Base-by-base conservation (phyloP, 2,888 invertebrate genomes). In the Aphidius colemani region DNA sequence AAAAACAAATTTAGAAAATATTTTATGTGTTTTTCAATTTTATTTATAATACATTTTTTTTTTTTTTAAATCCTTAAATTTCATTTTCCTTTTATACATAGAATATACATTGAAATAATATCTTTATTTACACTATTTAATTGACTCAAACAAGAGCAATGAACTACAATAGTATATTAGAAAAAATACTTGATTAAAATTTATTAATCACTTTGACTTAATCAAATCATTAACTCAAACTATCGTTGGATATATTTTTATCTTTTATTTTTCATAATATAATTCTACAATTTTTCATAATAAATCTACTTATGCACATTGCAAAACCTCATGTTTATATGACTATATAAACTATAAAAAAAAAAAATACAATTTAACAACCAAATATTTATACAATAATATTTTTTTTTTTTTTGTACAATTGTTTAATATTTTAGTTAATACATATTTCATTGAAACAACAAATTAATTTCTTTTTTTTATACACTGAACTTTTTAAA, bases 131-230 rank as follows among this genome's bases (percentile, higher is more conserved):
- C n/a, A 7, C 9, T 30, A 50, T 50, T 13, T 13, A 50, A 18
- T 50, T 13, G 18, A 50, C 13, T 30, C n/a, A 18, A 18, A n/a
- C 5, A 13, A n/a, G 50, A 18, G 7, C 18, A 50, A 50, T 30
- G 9, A 48, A 13, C 5, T n/a, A 10, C 5, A 18, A 18, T 5
- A 30, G 30, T 30, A 30, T 66, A 64, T 69, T 74, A 70, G 67
- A 74, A 67, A 74, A 74, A 72, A 71, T 74, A 72, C 69, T 69
- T 70, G 68, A 70, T 68, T 66, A 68, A 70, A 74, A 70, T 72
- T 70, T 66, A 72, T 69, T 69, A 67, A 50, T 60, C 57, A 56
- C 57, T 51, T 62, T 61, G 63, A 62, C 53, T 59, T 66, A 48
- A 56, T 59, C 59, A 61, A 62, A 61, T 30, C 4, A 30, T 30